A percentile compares a stretch with the other conserved stretches of the same genome.
Conservation (phyloP, 1,140 invertebrate genomes). For the Dreissena rostriformis region DNA sequence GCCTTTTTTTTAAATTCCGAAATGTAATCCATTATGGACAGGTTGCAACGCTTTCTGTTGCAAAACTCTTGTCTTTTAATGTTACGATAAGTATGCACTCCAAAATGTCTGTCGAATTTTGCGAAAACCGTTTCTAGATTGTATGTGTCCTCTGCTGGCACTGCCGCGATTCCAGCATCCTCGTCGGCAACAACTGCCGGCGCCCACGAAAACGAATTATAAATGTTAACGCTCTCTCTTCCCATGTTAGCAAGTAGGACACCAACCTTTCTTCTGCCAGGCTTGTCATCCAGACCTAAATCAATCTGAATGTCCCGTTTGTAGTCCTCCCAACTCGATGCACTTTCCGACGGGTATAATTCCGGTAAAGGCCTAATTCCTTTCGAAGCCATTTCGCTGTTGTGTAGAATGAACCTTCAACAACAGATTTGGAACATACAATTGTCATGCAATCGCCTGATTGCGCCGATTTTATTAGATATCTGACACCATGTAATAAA, state of each 20-base stretch:
- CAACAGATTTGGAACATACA: too few relatives aligned
- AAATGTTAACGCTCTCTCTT: background rate
- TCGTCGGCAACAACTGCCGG: background rate
- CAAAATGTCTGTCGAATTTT: slow-evolving; percentile 42
- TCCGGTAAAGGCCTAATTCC: background rate
- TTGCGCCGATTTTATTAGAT: too few relatives aligned
- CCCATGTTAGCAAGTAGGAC: background rate
- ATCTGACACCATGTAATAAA: too few relatives aligned
- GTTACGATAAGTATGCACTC: slow-evolving; percentile 55
- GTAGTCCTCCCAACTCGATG: background rate
- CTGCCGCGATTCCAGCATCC: background rate
- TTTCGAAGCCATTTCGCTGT: background rate
- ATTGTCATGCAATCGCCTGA: too few relatives aligned
- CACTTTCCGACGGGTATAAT: background rate
- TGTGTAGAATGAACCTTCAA: too few relatives aligned
- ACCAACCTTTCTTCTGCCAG: background rate
- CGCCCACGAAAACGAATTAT: background rate
- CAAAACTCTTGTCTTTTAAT: slow-evolving; percentile 49
- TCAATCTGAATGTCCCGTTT: background rate
- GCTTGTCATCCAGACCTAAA: background rate
- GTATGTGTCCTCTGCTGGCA: slow-evolving; percentile 22
- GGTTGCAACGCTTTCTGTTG: slow-evolving; percentile 45
- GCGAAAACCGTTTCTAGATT: background rate
- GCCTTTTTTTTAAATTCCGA: slow-evolving; percentile 47
- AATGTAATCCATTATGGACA: slow-evolving; percentile 59